phyloP scores from a whole-genome alignment of 2,888 invertebrate genomes.

The Blomia tropicalis region DNA sequence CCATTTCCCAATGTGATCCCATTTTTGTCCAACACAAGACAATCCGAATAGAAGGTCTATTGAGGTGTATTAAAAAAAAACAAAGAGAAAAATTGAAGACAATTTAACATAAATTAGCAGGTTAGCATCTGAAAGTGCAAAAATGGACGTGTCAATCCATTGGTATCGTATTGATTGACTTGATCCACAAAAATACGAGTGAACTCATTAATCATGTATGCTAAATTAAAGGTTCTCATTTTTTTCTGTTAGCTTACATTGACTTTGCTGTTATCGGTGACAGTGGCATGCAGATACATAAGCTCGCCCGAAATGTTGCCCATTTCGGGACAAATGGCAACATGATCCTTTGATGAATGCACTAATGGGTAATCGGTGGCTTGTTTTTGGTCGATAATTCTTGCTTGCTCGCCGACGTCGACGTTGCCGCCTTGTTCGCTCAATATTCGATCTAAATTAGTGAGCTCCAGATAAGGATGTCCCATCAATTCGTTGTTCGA shows the following conservation, averaged over 20 bases:
- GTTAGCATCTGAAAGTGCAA: too few species aligned
- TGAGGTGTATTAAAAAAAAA: not conserved
- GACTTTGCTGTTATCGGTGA: slow-evolving; percentile 14
- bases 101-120: too few species aligned
- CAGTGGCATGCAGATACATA: slow-evolving; percentile 15
- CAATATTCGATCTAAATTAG: slow-evolving; percentile 10
- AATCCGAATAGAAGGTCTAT: not conserved
- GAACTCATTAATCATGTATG: not conserved
- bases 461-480: slow-evolving; percentile 11
- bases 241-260: slow-evolving; percentile 2
- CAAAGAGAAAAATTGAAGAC: not conserved
- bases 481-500: slow-evolving; percentile 7
- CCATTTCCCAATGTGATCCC: not conserved
- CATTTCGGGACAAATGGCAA: slow-evolving; percentile 15
- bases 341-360: slow-evolving; percentile 15
- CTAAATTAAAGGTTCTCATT: not conserved
- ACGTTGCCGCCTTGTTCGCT: too few species aligned
- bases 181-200: not conserved
- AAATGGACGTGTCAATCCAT: too few species aligned
- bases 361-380: slow-evolving; percentile 15
- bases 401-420: too few species aligned
- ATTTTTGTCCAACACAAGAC: not conserved
- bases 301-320: slow-evolving; percentile 10
- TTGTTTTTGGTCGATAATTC: slow-evolving; percentile 15
- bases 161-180: not conserved